These are phyloP conservation scores for Apodemia zela DNA, from an alignment of 2,888 invertebrate genomes.

Conservation along the genomic window DNA sequence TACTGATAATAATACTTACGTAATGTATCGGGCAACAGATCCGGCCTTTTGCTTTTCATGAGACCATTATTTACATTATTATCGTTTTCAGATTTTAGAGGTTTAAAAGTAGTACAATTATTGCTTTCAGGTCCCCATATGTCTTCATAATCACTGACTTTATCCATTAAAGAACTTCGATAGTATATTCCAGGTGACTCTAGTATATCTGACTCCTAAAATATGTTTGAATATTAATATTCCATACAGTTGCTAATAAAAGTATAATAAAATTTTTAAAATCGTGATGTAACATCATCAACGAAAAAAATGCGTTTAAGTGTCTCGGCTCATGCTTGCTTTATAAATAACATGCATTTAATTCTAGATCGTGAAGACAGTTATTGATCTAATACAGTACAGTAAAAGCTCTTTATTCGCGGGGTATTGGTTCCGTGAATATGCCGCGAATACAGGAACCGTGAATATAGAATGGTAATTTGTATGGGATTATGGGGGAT, in stretches of 20 bases:
- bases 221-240: conserved; percentile 26
- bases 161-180: conserved; percentile 92
- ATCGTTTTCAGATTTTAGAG: conserved; percentile 63
- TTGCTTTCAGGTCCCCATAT: conserved; percentile 89
- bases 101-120: conserved; percentile 71
- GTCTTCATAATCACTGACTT: conserved; percentile 97
- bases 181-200: conserved; percentile 92
- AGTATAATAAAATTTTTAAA: background rate
- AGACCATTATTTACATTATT: conserved; percentile 68
- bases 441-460: too few relatives aligned
- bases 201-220: conserved; percentile 89
- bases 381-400: background rate
- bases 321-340: conserved; percentile 10
- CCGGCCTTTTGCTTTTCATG: conserved; percentile 80
- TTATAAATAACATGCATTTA: conserved; percentile 6
- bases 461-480: too few relatives aligned
- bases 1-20: conserved; percentile 50
- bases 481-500: too few relatives aligned
- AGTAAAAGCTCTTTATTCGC: too few relatives aligned
- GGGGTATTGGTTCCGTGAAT: too few relatives aligned
- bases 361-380: background rate
- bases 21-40: conserved; percentile 81
- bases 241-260: background rate
- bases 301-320: conserved; percentile 5
- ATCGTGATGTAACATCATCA: background rate